These are phyloP conservation scores for Pelosia muscerda DNA, from an alignment of 2,888 invertebrate species.

Conservation along the genomic window DNA sequence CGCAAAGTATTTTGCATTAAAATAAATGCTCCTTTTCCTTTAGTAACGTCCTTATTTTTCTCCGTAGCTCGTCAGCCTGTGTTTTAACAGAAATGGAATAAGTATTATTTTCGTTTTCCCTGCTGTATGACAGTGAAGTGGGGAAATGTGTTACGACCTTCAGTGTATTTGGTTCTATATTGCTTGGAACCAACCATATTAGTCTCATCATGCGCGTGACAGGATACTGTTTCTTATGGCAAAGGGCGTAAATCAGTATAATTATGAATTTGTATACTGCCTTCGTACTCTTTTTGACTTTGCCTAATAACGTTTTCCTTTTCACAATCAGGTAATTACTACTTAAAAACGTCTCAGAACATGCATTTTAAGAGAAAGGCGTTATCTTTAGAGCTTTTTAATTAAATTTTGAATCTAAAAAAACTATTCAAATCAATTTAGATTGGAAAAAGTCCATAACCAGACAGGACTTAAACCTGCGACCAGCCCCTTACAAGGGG, in stretches of 20 bases:
- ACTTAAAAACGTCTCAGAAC: too few relatives aligned
- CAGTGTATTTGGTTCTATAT: slow-evolving; percentile 20
- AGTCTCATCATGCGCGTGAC: slow-evolving; percentile 23
- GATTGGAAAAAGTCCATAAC: too few relatives aligned
- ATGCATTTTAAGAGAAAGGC: too few relatives aligned
- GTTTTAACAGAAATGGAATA: slow-evolving; percentile 31
- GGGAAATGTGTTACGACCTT: slow-evolving; percentile 18
- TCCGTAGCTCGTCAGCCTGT: slow-evolving; percentile 34
- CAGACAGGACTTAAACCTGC: too few relatives aligned
- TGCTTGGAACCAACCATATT: slow-evolving; percentile 20
- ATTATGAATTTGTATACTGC: neutral
- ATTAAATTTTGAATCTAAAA: too few relatives aligned
- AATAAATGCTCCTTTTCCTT: slow-evolving; percentile 37
- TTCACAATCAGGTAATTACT: too few relatives aligned
- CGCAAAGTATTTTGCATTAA: slow-evolving; percentile 41
- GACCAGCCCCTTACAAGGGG: too few relatives aligned
- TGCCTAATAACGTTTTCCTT: neutral
- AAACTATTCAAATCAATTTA: too few relatives aligned
- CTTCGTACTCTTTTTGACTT: neutral
- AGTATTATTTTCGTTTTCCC: slow-evolving; percentile 28
- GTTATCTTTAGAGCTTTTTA: too few relatives aligned
- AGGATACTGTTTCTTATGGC: slow-evolving; percentile 14
- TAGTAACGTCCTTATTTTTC: slow-evolving; percentile 33
- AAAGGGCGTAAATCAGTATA: slow-evolving; percentile 6
- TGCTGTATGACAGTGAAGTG: slow-evolving; percentile 13